Percentiles rank a stretch among this genome's conserved stretches.
These are phyloP conservation scores for Solen grandis DNA, from an alignment of 1,140 invertebrate species.

Conservation along the genomic window DNA sequence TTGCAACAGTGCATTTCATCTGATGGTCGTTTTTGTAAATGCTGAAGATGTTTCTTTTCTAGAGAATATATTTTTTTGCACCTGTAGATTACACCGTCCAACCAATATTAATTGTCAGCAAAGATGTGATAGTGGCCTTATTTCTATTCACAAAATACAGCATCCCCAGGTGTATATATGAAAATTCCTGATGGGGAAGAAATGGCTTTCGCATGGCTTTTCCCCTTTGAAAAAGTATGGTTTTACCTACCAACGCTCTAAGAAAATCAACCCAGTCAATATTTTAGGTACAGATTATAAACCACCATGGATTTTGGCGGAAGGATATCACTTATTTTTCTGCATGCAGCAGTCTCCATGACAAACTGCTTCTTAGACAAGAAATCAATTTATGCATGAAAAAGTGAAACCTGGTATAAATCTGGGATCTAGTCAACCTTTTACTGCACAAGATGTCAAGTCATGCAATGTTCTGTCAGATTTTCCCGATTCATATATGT, in stretches of 20 bases:
- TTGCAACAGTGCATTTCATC: no score
- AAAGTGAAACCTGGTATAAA: constrained; percentile 8
- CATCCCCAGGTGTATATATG: constrained; percentile 8
- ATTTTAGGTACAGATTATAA: constrained; percentile 17
- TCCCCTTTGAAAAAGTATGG: constrained; percentile 15
- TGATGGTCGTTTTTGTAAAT: no score
- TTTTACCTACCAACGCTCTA: not conserved
- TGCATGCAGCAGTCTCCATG: constrained; percentile 33
- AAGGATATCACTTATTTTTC: constrained; percentile 18
- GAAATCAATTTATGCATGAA: constrained; percentile 26
- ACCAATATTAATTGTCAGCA: no score
- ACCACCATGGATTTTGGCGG: constrained; percentile 10
- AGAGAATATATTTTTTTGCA: constrained; percentile 1
- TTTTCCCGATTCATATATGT: constrained; percentile 46
- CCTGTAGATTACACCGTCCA: constrained; percentile 2
- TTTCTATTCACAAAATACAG: constrained; percentile 2
- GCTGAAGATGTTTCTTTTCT: no score
- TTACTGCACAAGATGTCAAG: not conserved
- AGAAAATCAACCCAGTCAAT: not conserved
- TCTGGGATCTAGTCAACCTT: not conserved
- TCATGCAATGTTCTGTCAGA: no score
- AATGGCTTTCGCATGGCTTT: constrained; percentile 20
- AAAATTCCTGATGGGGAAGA: constrained; percentile 31
- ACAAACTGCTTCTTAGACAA: constrained; percentile 20
- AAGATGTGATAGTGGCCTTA: no score